Conservation (phyloP, 2,113 vertebrate genomes). For the Thamnophis sirtalis region DNA sequence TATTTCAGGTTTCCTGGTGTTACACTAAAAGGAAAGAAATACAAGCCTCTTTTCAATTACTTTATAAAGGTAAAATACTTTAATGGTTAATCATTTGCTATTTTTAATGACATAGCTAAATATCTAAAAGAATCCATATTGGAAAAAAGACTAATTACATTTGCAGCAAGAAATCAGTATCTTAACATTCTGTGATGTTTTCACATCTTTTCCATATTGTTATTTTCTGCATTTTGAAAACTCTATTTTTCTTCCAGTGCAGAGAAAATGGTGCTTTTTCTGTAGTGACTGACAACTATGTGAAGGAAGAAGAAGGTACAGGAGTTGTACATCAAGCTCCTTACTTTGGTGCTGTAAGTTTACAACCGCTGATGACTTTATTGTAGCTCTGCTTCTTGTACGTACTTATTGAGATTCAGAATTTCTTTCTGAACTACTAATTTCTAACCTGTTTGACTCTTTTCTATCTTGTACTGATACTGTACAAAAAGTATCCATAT, state of each 20-base stretch:
- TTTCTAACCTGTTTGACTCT: not conserved
- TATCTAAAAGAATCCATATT: not conserved
- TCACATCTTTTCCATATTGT: not conserved
- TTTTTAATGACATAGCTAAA: not conserved
- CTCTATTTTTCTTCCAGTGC: conserved; percentile 68
- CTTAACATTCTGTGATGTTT: not conserved
- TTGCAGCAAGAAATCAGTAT: not conserved
- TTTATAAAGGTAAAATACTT: conserved; percentile 81
- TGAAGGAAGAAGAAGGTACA: conserved; percentile 93
- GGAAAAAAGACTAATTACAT: not conserved
- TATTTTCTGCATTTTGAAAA: not conserved
- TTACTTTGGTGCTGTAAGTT: conserved; percentile 95
- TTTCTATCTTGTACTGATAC: not conserved
- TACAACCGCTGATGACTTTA: not conserved
- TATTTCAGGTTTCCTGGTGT: conserved; percentile 85
- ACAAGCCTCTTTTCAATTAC: conserved; percentile 91
- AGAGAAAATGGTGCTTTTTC: conserved; percentile 84
- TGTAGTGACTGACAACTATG: conserved; percentile 85
- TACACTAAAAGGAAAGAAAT: conserved; percentile 87
- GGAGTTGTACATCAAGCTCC: conserved; percentile 96
- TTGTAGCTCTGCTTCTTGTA: not conserved
- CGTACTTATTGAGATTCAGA: not conserved
- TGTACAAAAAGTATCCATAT: not conserved
- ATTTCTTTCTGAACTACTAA: not conserved
- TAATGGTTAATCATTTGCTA: not conserved